phyloP scores from a whole-genome alignment of 2,888 invertebrate species.

The Campoplex nolae region DNA sequence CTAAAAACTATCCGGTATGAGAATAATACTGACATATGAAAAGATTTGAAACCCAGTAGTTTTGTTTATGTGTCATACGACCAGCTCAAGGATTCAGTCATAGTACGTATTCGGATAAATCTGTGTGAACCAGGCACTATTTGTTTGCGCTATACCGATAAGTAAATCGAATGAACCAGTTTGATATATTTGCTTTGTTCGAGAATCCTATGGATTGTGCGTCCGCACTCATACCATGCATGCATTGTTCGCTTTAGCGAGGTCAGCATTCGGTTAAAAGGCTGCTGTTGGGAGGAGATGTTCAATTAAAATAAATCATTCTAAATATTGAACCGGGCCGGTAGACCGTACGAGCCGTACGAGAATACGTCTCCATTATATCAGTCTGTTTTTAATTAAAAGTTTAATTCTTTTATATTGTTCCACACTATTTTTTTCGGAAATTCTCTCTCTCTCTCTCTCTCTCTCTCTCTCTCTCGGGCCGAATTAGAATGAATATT shows the following conservation, averaged over 20 bases:
- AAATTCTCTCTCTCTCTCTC: no score
- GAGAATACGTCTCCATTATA: constrained; percentile 28
- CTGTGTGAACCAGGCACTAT: not conserved
- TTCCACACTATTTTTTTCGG: not conserved
- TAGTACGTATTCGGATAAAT: not conserved
- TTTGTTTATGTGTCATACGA: not conserved
- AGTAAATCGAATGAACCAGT: constrained; percentile 1
- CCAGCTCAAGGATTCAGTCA: not conserved
- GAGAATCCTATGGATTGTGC: not conserved
- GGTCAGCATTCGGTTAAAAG: not conserved
- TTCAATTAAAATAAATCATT: constrained; percentile 61
- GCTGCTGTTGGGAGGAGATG: not conserved
- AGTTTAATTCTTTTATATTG: constrained; percentile 38
- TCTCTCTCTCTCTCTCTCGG: no score
- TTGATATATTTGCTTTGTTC: not conserved
- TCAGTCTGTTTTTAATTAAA: constrained; percentile 57
- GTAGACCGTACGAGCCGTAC: not conserved
- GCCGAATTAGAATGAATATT: no score
- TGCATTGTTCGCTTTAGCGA: not conserved
- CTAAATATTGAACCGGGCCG: constrained; percentile 51
- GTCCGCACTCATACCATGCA: not conserved
- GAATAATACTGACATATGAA: not conserved
- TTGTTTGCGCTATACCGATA: not conserved
- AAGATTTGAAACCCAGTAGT: not conserved
- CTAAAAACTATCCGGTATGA: not conserved